Percentiles rank a stretch among this genome's conserved stretches.
These are phyloP conservation scores for Sterrhoptilus dennistouni DNA, from an alignment of 2,113 vertebrate genomes.

Conservation along the genomic window DNA sequence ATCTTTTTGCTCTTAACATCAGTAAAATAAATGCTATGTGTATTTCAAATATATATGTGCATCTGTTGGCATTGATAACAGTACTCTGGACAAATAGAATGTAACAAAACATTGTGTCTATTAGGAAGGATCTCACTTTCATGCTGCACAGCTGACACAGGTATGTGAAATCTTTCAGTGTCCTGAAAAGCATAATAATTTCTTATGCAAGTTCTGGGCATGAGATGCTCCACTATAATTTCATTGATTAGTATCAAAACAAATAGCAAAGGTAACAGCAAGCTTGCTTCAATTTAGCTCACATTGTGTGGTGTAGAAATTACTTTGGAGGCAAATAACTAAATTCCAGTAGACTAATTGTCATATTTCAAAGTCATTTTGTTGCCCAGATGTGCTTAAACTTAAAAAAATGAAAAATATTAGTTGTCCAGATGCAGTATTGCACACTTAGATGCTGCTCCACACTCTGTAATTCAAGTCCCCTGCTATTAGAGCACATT, in stretches of 20 bases:
- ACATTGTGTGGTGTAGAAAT: neutral
- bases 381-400: neutral
- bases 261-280: neutral
- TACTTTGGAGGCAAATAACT: neutral
- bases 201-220: neutral
- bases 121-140: neutral
- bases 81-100: neutral
- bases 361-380: neutral
- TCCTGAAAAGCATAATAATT: neutral
- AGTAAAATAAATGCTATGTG: neutral
- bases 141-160: neutral
- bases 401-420: neutral
- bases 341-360: neutral
- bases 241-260: neutral
- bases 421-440: neutral
- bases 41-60: neutral
- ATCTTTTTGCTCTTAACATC: neutral
- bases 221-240: neutral
- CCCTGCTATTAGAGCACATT: neutral
- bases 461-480: neutral
- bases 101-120: neutral
- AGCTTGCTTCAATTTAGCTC: neutral
- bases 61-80: neutral
- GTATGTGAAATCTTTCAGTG: neutral
- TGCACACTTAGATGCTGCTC: neutral